phyloP scores from a whole-genome alignment of 2,888 invertebrate genomes.

The Lithophane semibrunnea region DNA sequence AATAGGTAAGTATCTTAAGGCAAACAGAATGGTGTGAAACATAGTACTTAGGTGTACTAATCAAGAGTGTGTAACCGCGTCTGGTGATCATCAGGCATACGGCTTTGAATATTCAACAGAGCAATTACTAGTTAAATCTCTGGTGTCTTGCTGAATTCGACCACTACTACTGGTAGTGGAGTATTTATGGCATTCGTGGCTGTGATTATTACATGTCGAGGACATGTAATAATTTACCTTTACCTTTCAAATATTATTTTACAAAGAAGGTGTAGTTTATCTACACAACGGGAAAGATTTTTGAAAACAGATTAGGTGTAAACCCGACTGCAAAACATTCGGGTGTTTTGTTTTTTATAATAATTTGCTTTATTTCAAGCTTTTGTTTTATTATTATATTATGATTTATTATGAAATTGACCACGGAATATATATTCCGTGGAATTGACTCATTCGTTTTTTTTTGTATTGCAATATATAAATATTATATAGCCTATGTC shows the following conservation, averaged over 20 bases:
- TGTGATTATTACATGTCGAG: background rate
- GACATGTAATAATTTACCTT: background rate
- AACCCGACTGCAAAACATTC: too few relatives aligned
- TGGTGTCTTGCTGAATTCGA: conserved; percentile 63
- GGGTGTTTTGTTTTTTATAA: too few relatives aligned
- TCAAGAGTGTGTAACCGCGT: conserved; percentile 60
- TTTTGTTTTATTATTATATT: too few relatives aligned
- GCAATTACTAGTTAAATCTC: conserved; percentile 73
- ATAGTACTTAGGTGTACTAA: conserved; percentile 51
- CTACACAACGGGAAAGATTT: background rate
- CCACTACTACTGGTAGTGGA: conserved; percentile 51
- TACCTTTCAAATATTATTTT: background rate
- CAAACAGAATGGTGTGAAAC: conserved; percentile 21
- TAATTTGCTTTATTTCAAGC: too few relatives aligned
- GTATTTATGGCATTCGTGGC: conserved; percentile 6
- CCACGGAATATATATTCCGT: too few relatives aligned
- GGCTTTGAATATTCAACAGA: conserved; percentile 72
- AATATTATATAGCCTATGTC: too few relatives aligned
- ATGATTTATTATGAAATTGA: too few relatives aligned
- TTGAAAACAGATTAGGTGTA: background rate
- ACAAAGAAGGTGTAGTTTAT: background rate
- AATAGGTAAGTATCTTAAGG: too few relatives aligned
- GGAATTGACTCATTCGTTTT: too few relatives aligned
- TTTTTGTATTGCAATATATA: too few relatives aligned
- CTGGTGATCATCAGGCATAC: conserved; percentile 63